These are phyloP conservation scores for Dicranocentrus wangi DNA, from an alignment of 2,888 invertebrate species.

Conservation along the genomic window DNA sequence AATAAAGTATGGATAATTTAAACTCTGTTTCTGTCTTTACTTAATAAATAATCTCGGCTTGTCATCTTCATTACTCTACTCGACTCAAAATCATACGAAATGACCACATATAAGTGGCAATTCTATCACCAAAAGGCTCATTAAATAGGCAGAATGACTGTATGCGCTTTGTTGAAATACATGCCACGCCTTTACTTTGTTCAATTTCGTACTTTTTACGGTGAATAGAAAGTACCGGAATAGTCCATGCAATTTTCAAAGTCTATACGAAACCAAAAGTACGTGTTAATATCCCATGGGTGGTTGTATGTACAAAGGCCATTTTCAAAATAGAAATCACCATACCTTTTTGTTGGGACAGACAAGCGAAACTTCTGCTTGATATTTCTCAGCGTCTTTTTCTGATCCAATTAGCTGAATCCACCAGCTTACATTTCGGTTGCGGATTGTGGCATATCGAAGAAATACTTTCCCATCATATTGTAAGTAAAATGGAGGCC, in stretches of 20 bases:
- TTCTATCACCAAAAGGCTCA: conserved; percentile 20
- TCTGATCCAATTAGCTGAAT: conserved; percentile 30
- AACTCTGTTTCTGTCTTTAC: too few relatives aligned
- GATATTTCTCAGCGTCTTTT: not conserved
- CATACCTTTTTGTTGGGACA: conserved; percentile 15
- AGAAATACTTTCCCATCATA: conserved; percentile 31
- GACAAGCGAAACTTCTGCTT: not conserved
- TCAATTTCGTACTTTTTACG: not conserved
- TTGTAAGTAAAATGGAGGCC: conserved; percentile 30
- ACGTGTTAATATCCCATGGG: too few relatives aligned
- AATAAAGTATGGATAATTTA: too few relatives aligned
- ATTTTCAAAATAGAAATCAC: too few relatives aligned
- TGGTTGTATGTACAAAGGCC: too few relatives aligned
- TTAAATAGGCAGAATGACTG: not conserved
- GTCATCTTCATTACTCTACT: too few relatives aligned
- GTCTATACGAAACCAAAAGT: not conserved
- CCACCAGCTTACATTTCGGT: conserved; percentile 19
- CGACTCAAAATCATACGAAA: not conserved
- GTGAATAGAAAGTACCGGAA: conserved; percentile 26
- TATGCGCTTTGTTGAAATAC: not conserved
- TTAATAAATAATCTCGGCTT: too few relatives aligned
- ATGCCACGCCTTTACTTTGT: not conserved
- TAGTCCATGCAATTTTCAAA: conserved; percentile 20
- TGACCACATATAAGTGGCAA: conserved; percentile 3
- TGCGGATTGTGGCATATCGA: conserved; percentile 19